Conservation (phyloP, 2,797 vertebrate genomes). For the Syngnathus acus region DNA sequence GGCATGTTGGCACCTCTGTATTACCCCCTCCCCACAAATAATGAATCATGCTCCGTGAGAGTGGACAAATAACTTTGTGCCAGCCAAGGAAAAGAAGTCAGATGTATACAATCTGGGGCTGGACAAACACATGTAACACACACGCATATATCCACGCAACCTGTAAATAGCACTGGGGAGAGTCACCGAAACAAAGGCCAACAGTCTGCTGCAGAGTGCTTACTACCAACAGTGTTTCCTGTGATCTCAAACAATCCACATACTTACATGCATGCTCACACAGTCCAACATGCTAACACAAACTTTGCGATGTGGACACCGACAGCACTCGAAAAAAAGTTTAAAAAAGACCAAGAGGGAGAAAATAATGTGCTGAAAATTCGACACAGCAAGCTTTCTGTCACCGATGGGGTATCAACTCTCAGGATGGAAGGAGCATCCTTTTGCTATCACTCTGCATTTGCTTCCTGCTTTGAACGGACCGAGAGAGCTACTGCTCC, state of each 20-base stretch:
- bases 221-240: conserved; percentile 58
- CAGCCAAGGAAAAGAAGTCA: conserved; percentile 50
- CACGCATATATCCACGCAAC: conserved; percentile 24
- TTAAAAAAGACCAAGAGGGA: conserved; percentile 24
- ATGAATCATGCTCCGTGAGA: conserved; percentile 59
- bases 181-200: conserved; percentile 60
- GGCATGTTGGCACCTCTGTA: conserved; percentile 73
- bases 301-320: conserved; percentile 37
- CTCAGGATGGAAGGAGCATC: conserved; percentile 55
- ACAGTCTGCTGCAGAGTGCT: conserved; percentile 59
- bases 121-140: conserved; percentile 32
- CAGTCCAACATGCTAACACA: conserved; percentile 44
- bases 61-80: conserved; percentile 61
- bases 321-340: conserved; percentile 44
- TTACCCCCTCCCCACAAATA: conserved; percentile 52
- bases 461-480: conserved; percentile 47
- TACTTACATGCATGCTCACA: conserved; percentile 50
- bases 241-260: conserved; percentile 54
- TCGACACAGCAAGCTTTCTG: conserved; percentile 54
- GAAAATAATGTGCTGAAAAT: conserved; percentile 42
- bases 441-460: conserved; percentile 44
- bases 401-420: conserved; percentile 49
- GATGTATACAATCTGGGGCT: conserved; percentile 49
- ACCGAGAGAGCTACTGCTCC: conserved; percentile 41
- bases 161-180: conserved; percentile 69